Percentiles rank a stretch among this genome's conserved stretches.
Conservation (phyloP, 1,140 invertebrate genomes). For the Bombus terrestris region DNA sequence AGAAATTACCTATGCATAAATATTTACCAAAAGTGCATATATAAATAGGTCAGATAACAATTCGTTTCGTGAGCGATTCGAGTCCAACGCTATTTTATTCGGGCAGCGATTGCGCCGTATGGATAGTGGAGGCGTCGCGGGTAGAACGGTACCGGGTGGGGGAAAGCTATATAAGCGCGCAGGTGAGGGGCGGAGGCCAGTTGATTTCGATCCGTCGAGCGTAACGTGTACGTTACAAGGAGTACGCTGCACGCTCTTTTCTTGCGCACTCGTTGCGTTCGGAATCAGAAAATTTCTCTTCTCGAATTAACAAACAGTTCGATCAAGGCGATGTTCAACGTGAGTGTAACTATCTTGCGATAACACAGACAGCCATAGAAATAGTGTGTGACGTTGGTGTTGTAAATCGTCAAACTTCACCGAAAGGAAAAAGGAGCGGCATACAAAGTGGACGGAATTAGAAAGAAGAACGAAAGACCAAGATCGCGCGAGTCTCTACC, state of each 20-base stretch:
- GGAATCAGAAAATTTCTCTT: background rate
- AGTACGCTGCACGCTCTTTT: background rate
- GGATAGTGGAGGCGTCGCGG: slow-evolving; percentile 59
- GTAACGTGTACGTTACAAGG: background rate
- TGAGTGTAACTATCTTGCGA: slow-evolving; percentile 36
- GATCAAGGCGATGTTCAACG: slow-evolving; percentile 27
- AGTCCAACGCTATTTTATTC: slow-evolving; percentile 60
- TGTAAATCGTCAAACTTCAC: background rate
- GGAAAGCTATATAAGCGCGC: slow-evolving; percentile 72
- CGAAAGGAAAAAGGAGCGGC: background rate
- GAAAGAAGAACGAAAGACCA: slow-evolving; percentile 1
- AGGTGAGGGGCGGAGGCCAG: slow-evolving; percentile 80
- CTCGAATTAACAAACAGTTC: background rate
- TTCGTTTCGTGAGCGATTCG: slow-evolving; percentile 47
- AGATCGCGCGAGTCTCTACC: background rate
- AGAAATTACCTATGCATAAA: background rate
- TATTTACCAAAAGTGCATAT: slow-evolving; percentile 14
- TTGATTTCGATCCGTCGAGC: slow-evolving; percentile 71
- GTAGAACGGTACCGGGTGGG: slow-evolving; percentile 57
- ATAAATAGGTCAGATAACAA: slow-evolving; percentile 44
- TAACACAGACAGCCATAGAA: background rate
- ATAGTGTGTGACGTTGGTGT: slow-evolving; percentile 42
- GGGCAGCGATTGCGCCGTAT: slow-evolving; percentile 75
- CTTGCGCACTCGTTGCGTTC: slow-evolving; percentile 15
- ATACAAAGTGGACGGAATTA: background rate